phyloP scores from a whole-genome alignment of 2,797 vertebrate species.

The Petrocephalus sullivani region DNA sequence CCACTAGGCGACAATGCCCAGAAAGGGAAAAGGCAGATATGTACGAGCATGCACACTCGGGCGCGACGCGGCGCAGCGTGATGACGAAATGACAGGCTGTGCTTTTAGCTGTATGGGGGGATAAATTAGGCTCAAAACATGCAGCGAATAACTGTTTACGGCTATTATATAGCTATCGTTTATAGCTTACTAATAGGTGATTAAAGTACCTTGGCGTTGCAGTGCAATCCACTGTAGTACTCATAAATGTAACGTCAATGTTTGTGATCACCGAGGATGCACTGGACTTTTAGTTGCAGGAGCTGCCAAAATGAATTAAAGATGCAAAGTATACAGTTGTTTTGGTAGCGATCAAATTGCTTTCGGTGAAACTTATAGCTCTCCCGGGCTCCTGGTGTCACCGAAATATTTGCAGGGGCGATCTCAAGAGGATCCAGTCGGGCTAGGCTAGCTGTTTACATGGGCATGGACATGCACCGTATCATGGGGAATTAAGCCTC shows the following conservation, averaged over 20 bases:
- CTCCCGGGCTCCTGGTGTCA: background rate
- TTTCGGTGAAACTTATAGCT: background rate
- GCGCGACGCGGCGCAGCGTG: conserved; percentile 13
- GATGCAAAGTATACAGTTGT: background rate
- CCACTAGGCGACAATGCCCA: background rate
- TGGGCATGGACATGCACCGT: background rate
- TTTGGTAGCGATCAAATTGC: background rate
- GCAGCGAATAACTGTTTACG: background rate
- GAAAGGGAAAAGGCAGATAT: background rate
- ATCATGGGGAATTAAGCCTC: background rate
- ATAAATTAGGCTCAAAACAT: conserved; percentile 22
- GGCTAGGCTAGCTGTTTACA: conserved; percentile 1
- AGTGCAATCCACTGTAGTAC: background rate
- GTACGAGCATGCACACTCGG: background rate
- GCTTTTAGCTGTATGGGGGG: conserved; percentile 14
- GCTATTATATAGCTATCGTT: background rate
- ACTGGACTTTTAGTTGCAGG: background rate
- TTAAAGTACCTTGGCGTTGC: background rate
- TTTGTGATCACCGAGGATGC: background rate
- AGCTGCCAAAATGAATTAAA: background rate
- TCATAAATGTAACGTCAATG: background rate
- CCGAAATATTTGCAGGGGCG: background rate
- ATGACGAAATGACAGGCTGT: conserved; percentile 26
- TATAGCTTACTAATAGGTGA: background rate
- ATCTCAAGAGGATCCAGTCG: background rate